Conservation (phyloP, 1,140 invertebrate genomes). For the Ylistrum balloti region DNA sequence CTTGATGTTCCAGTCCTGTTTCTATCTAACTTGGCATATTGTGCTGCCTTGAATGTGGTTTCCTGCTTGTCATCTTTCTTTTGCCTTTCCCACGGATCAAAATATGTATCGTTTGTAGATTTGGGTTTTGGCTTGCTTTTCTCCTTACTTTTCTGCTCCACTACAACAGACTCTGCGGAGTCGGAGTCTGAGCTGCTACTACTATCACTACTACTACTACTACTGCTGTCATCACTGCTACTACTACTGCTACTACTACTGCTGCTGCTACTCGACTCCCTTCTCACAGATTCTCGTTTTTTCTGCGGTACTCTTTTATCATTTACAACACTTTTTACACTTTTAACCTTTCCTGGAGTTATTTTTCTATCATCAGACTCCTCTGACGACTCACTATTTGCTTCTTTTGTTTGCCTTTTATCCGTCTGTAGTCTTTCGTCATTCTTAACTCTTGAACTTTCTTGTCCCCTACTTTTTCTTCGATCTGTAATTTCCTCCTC, state of each 20-base stretch:
- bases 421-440: neutral
- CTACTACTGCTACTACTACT: conserved; percentile 18
- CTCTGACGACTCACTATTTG: neutral
- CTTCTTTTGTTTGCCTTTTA: neutral
- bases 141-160: neutral
- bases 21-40: neutral
- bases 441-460: neutral
- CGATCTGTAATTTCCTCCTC: neutral
- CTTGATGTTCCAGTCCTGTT: neutral
- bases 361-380: neutral
- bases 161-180: neutral
- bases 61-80: neutral
- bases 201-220: neutral
- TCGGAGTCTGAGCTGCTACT: neutral
- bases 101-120: neutral
- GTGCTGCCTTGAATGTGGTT: neutral
- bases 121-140: neutral
- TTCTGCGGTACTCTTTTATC: neutral
- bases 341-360: neutral
- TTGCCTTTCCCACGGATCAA: neutral
- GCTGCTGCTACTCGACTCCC: neutral
- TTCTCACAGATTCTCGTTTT: neutral
- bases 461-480: neutral
- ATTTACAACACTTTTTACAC: neutral
- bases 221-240: neutral